phyloP scores from a whole-genome alignment of 2,888 invertebrate species.

The Pocota personata region DNA sequence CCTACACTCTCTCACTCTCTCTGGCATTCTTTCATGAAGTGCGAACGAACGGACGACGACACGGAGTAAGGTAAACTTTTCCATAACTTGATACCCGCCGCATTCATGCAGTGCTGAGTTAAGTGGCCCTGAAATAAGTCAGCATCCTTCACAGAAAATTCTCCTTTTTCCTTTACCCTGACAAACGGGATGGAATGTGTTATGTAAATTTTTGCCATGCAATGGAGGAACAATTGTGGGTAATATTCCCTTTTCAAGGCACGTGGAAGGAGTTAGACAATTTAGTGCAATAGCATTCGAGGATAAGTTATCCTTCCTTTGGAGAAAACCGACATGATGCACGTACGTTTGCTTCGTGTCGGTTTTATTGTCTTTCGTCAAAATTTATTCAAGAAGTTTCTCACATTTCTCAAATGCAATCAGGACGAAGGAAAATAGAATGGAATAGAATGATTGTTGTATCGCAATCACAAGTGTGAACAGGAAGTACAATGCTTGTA shows the following conservation, averaged over 20 bases:
- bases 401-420: constrained; percentile 51
- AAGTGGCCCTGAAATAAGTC: constrained; percentile 72
- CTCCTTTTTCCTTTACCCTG: neutral
- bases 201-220: constrained; percentile 55
- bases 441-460: constrained; percentile 18
- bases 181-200: constrained; percentile 23
- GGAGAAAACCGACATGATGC: constrained; percentile 7
- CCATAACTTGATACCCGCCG: constrained; percentile 54
- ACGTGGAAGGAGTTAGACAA: constrained; percentile 46
- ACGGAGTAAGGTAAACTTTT: constrained; percentile 37
- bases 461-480: constrained; percentile 8
- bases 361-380: constrained; percentile 60
- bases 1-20: neutral
- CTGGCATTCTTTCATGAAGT: neutral
- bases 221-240: constrained; percentile 17
- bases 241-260: neutral
- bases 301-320: constrained; percentile 56
- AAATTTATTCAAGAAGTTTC: constrained; percentile 64
- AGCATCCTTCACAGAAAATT: constrained; percentile 42
- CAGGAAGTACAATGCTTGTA: neutral
- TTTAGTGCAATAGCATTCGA: constrained; percentile 56
- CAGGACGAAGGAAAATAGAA: constrained; percentile 29
- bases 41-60: neutral
- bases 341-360: neutral
- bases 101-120: constrained; percentile 52